A percentile compares a stretch with the other conserved stretches of the same genome.
These are phyloP conservation scores for Anser cygnoides DNA, from an alignment of 2,113 vertebrate species.

Conservation along the genomic window DNA sequence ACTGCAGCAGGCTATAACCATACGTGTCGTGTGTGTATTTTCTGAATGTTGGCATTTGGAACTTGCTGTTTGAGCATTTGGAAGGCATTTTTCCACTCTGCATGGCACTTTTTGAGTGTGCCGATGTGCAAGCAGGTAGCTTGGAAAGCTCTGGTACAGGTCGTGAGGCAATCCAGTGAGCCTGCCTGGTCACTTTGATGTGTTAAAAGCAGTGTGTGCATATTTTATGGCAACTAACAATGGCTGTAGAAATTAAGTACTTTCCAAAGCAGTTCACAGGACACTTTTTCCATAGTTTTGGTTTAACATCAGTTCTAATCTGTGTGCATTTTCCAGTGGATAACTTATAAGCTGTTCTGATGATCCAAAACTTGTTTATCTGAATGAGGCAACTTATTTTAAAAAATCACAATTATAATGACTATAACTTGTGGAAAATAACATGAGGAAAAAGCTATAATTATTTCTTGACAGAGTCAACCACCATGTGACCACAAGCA, in stretches of 20 bases:
- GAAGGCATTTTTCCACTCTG: not conserved
- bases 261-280: not conserved
- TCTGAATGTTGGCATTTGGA: not conserved
- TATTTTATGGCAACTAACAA: rapidly evolving
- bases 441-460: not conserved
- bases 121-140: rapidly evolving
- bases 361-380: not conserved
- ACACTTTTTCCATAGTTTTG: not conserved
- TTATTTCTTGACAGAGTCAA: not conserved
- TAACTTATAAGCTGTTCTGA: not conserved
- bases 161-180: no score
- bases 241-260: not conserved
- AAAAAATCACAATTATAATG: not conserved
- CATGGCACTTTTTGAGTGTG: rapidly evolving
- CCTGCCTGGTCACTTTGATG: rapidly evolving
- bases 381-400: not conserved
- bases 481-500: not conserved
- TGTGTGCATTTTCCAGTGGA: not conserved
- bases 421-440: not conserved
- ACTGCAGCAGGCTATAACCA: no score
- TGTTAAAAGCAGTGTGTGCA: rapidly evolving
- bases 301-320: not conserved
- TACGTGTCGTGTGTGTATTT: no score
- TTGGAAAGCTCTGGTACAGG: not conserved
- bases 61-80: not conserved